Conservation (phyloP, 2,113 vertebrate genomes). For the Brachyistius frenatus region DNA sequence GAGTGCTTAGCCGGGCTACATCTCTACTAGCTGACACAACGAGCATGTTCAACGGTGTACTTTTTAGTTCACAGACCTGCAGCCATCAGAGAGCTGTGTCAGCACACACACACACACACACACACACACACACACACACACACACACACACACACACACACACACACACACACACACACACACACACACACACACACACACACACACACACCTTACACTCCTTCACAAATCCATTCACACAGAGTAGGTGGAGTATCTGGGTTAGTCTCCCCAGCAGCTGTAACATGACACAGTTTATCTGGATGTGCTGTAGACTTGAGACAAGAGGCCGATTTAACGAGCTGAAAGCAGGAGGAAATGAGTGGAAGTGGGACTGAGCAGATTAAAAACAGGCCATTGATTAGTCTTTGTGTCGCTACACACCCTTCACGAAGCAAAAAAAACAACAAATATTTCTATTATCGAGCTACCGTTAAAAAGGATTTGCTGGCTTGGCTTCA, state of each 20-base stretch:
- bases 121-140: too few relatives aligned
- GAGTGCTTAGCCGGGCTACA: conserved; percentile 34
- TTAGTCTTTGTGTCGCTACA: conserved; percentile 29
- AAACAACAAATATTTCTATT: background rate
- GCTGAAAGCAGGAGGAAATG: conserved; percentile 36
- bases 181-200: too few relatives aligned
- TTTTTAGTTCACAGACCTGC: conserved; percentile 23
- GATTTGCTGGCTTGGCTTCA: conserved; percentile 38
- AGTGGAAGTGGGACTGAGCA: conserved; percentile 16
- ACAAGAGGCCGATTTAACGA: conserved; percentile 53
- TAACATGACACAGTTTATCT: conserved; percentile 72
- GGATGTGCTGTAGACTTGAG: conserved; percentile 67
- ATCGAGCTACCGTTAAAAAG: conserved; percentile 24
- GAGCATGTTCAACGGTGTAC: conserved; percentile 3
- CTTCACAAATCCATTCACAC: conserved; percentile 59
- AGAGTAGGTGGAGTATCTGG: conserved; percentile 66
- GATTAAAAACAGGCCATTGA: conserved; percentile 45
- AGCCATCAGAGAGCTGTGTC: conserved; percentile 23
- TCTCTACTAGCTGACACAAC: conserved; percentile 59
- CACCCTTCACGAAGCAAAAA: background rate
- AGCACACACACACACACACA: conserved; percentile 38
- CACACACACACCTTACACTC: conserved; percentile 18
- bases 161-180: background rate
- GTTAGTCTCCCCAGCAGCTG: conserved; percentile 58
- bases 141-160: too few relatives aligned